Evolutionary conservation across 2,797 vertebrate species (phyloP).

Genomic region (Chiloscyllium punctatum): DNA sequence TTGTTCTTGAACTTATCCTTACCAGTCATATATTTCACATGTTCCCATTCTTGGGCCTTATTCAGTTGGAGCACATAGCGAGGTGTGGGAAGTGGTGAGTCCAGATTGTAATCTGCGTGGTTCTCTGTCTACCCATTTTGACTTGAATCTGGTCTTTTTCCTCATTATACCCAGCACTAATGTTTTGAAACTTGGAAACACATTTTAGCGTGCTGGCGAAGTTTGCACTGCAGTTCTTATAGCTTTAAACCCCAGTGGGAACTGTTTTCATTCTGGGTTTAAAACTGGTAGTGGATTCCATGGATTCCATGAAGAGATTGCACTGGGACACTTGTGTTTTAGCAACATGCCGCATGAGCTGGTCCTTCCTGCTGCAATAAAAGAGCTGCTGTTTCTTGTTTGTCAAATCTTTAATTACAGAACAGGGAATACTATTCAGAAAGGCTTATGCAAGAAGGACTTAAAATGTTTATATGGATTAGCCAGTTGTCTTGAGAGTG

Average conservation of each 20-base stretch:
- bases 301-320: no score
- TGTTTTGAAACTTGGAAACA: background rate
- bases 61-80: no score
- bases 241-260: background rate
- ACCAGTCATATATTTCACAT: background rate
- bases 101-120: background rate
- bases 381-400: background rate
- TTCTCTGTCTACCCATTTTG: background rate
- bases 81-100: background rate
- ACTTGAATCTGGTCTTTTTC: background rate
- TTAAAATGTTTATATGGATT: conserved; percentile 18
- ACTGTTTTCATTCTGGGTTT: background rate
- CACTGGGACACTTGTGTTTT: background rate
- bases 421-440: conserved; percentile 14
- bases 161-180: background rate
- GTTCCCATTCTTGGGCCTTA: background rate
- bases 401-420: conserved; percentile 12
- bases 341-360: background rate
- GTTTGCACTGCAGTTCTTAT: background rate
- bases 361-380: background rate
- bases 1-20: background rate
- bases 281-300: background rate
- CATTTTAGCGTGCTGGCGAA: background rate
- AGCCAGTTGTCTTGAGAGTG: background rate
- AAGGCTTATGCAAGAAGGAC: background rate